Evolutionary conservation across 2,888 invertebrate genomes (phyloP), one percentile per base, ranked within the genome.

Genomic region (Orthosia gracilis): DNA sequence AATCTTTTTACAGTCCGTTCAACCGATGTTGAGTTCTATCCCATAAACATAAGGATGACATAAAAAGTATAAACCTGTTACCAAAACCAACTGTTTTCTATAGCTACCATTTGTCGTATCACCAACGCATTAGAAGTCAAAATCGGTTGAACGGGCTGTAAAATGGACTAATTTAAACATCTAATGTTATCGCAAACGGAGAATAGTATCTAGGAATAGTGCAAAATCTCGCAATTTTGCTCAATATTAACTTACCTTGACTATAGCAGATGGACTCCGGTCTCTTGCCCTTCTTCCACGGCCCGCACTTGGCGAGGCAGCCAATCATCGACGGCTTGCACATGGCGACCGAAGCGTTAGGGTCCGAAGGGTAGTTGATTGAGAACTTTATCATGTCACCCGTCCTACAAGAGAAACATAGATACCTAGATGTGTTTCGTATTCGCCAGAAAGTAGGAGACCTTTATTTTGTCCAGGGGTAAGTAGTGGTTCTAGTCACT

Each of bases 281-380:
- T 3, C 94, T 91, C 55, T 94, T 96, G 79, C 97, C 97, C 81
- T 97, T 97, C 75, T 89, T 88, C 90, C 94, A 94, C 0, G 96
- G 94, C 0, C 97, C 97, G 77, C 97, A 97, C 88, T 97, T 97
- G 5, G 97, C 97, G 78, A 97, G 97, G 87, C 98, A 98, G 4
- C 97, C 98, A 12, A 97, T 91, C 86, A 98, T 94, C 17, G 97
- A 89, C 0, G 98, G 98, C 73, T 96, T 95, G 88, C 94, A 96
- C 3, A 94, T 88, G 0, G 96, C 94, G 50, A 97, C 97, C 64
- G 96, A 90, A 54, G 94, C 94, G 47, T 91, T 94, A 2, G 96
- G 91, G 80, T 98, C 97, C 74, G 97, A 89, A 58, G 97, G 97
- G 89, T 97, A 97, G 81, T 94, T 94, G 69, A 96, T 93, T 0